Evolutionary conservation across 2,888 invertebrate species (phyloP).

Genomic region (Limnephilus marmoratus): DNA sequence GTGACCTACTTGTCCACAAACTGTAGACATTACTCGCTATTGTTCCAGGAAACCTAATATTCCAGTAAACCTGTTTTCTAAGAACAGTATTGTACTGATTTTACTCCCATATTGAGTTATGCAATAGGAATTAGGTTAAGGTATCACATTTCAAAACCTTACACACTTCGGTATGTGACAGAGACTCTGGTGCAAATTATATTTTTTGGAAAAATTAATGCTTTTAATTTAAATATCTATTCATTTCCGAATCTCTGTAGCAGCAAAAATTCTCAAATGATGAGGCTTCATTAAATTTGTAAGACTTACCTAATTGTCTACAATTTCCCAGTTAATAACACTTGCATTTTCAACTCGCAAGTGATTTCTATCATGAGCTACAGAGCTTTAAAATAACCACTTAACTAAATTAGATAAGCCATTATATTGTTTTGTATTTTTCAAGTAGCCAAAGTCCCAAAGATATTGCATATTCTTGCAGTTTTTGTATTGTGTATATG

Average conservation of each 20-base stretch:
- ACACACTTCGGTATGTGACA: not conserved
- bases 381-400: not conserved
- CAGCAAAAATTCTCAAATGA: no score
- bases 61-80: not conserved
- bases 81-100: not conserved
- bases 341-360: no score
- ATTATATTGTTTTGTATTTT: no score
- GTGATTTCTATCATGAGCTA: not conserved
- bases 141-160: not conserved
- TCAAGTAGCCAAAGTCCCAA: no score
- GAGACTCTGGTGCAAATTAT: not conserved
- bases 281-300: no score
- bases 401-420: not conserved
- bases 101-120: not conserved
- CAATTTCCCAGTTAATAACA: no score
- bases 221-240: no score
- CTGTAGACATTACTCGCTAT: not conserved
- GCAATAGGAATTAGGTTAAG: not conserved
- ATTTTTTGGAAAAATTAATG: not conserved
- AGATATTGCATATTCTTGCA: no score
- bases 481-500: no score
- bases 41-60: constrained; percentile 17
- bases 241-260: no score
- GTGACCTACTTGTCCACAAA: constrained; percentile 12
- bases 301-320: no score